A percentile compares a stretch with the other conserved stretches of the same genome.
Evolutionary conservation across 2,888 invertebrate genomes (phyloP).

Genomic region (Balanococcus diminutus): DNA sequence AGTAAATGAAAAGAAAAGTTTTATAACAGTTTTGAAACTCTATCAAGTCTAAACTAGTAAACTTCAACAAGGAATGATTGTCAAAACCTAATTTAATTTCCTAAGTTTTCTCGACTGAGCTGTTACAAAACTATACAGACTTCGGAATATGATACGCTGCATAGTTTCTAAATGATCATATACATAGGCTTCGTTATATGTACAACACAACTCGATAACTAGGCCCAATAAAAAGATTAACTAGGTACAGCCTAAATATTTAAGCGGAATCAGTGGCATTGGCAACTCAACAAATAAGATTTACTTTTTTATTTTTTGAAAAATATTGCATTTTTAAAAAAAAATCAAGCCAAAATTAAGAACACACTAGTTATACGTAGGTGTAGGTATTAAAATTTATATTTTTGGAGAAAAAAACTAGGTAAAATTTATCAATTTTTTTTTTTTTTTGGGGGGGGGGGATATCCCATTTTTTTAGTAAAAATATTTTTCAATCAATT

Average conservation of each 20-base stretch:
- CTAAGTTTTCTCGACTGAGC: constrained; percentile 34
- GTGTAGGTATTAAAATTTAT: no score
- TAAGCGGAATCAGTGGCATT: no score
- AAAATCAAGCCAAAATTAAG: no score
- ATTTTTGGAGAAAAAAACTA: no score
- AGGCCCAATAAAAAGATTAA: constrained; percentile 17
- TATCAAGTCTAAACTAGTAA: constrained; percentile 40
- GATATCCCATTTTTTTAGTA: no score
- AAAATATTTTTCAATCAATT: no score
- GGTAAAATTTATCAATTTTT: no score
- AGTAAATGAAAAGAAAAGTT: constrained; percentile 49
- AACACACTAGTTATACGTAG: no score
- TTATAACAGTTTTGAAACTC: constrained; percentile 44
- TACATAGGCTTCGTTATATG: not conserved
- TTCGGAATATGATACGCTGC: constrained; percentile 18
- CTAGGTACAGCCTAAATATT: not conserved
- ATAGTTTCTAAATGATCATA: constrained; percentile 34
- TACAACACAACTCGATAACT: not conserved
- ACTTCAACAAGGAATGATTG: constrained; percentile 42
- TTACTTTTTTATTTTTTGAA: no score
- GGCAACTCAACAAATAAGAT: no score
- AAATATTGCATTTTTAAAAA: no score
- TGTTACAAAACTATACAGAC: constrained; percentile 50
- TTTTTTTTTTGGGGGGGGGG: no score
- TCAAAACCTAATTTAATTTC: constrained; percentile 50